Percentiles rank a stretch among this genome's conserved stretches.
Conservation (phyloP, 2,797 vertebrate genomes). For the Centropyge bicolor region DNA sequence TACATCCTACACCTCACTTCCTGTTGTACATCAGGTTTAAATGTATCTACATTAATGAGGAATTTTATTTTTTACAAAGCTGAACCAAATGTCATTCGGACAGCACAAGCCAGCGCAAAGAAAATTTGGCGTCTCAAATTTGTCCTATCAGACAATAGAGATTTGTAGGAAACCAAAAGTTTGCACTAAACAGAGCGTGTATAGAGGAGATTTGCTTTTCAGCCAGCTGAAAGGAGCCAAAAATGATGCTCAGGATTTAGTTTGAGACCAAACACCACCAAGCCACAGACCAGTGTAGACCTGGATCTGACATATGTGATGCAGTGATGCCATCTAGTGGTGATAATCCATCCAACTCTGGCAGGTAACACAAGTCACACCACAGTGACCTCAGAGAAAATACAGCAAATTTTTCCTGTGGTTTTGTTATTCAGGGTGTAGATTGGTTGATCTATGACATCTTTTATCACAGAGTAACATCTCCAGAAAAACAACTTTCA, state of each 20-base stretch:
- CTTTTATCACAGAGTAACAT: slow-evolving; percentile 18
- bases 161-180: neutral
- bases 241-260: neutral
- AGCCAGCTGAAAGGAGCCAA: slow-evolving; percentile 20
- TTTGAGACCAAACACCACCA: slow-evolving; percentile 1
- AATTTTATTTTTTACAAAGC: neutral
- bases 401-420: neutral
- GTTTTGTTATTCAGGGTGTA: slow-evolving; percentile 25
- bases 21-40: neutral
- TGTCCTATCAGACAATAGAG: neutral
- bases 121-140: neutral
- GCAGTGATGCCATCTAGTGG: slow-evolving; percentile 73
- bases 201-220: neutral
- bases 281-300: neutral
- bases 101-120: slow-evolving; percentile 9
- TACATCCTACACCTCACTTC: neutral
- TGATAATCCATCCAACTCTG: neutral
- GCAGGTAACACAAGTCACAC: neutral
- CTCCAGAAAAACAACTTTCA: neutral
- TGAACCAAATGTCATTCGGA: neutral
- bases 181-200: neutral
- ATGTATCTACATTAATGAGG: neutral
- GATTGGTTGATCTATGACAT: neutral
- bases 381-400: slow-evolving; percentile 6
- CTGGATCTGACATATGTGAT: slow-evolving; percentile 28